Evolutionary conservation across 1,140 invertebrate genomes (phyloP).

Genomic region (Arion vulgaris): DNA sequence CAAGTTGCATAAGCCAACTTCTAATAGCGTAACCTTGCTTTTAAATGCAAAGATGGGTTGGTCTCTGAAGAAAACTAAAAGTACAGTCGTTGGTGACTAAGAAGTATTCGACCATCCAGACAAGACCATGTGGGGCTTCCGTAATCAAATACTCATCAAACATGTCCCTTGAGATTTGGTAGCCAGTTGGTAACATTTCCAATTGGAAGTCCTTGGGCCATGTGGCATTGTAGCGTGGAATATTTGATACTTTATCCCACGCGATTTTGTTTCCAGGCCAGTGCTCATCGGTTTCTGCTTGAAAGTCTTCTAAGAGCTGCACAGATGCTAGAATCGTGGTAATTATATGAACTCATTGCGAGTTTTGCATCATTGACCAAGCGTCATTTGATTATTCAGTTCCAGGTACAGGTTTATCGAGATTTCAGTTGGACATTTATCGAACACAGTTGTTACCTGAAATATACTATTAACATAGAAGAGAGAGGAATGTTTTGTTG

Average conservation of each 20-base stretch:
- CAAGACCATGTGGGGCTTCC: too few species aligned
- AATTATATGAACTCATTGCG: neutral
- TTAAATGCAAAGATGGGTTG: too few species aligned
- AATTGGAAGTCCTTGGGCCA: neutral
- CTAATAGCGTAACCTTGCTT: too few species aligned
- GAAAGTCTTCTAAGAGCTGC: neutral
- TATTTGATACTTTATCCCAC: neutral
- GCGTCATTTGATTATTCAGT: neutral
- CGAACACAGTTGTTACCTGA: too few species aligned
- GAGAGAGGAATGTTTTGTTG: too few species aligned
- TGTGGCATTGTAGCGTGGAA: too few species aligned
- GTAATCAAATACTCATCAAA: neutral
- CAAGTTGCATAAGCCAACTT: too few species aligned
- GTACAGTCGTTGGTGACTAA: neutral
- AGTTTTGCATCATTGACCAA: neutral
- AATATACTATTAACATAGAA: too few species aligned
- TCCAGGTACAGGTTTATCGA: too few species aligned
- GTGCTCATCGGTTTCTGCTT: neutral
- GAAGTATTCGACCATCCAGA: neutral
- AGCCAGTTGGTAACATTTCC: neutral
- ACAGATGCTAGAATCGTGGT: neutral
- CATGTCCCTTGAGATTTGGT: neutral
- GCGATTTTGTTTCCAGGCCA: neutral
- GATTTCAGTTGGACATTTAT: too few species aligned
- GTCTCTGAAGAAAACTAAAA: too few species aligned